Conservation (phyloP, 2,113 vertebrate genomes). For the Melanerpes formicivorus region DNA sequence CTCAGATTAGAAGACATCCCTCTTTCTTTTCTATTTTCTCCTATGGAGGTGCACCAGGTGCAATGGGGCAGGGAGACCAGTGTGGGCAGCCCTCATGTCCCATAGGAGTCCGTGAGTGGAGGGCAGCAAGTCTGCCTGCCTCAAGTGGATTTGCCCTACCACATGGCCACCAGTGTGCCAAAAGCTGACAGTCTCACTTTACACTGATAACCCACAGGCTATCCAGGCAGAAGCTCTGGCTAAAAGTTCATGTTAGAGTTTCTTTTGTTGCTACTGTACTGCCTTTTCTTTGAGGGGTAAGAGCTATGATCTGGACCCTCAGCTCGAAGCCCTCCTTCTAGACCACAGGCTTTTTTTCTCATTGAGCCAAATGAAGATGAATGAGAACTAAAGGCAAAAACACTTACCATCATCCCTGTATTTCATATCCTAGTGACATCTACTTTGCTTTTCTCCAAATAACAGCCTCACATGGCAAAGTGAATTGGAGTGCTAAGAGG, state of each 20-base stretch:
- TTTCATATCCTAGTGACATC: background rate
- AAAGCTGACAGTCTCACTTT: background rate
- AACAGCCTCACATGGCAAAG: background rate
- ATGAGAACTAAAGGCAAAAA: background rate
- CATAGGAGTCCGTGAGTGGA: background rate
- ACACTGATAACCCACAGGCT: background rate
- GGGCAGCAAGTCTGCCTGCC: fast-evolving
- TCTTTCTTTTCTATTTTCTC: background rate
- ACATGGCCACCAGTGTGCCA: fast-evolving
- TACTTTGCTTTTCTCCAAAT: background rate
- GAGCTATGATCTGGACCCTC: fast-evolving
- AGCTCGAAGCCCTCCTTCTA: background rate
- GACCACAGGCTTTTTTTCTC: background rate
- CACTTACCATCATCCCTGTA: background rate
- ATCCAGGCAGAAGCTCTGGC: background rate
- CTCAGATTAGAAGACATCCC: background rate
- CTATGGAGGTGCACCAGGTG: fast-evolving
- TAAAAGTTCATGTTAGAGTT: background rate
- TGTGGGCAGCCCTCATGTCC: fast-evolving
- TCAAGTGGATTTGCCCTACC: background rate
- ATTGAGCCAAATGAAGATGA: background rate
- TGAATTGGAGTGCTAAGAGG: background rate
- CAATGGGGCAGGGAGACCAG: background rate
- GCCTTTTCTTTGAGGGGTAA: background rate
- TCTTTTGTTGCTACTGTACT: background rate